Base-by-base conservation (phyloP, 23 tunicate genomes). In the Clavelina lepadiformis region DNA sequence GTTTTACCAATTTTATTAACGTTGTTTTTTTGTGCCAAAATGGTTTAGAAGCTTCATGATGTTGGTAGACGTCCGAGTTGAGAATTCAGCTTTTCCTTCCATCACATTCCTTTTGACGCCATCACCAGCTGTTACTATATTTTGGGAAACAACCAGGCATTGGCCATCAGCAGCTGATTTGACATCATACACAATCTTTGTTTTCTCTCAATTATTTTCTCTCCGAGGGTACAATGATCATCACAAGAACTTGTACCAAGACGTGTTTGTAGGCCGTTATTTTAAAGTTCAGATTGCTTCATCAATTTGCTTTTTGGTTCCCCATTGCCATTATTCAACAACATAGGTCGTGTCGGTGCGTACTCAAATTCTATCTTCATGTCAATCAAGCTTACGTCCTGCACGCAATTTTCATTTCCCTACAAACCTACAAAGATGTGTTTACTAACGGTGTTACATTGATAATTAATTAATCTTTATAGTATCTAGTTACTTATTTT, bases 71-170 rank as follows among this genome's bases (percentile, higher is more conserved):
- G 96, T 87, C 22, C 64, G n/a, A 1, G 86, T 87, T n/a, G 96
- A 79, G 19, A 73, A 11, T 29, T 51, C 86, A 23, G 96, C 82
- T 79, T 87, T 87, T 35, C 96, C 96, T 51, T 79, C 96, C 75
- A 87, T 65, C 2, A 57, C 67, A 67, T 87, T 70, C 47, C 33
- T 73, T 49, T 49, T 87, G 0, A 61, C 96, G 19, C 69, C 75
- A 74, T 87, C 58, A 3, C 74, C 56, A 56, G 96, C 96, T 24
- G 96, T 87, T 31, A 87, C 73, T 7, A 72, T 37, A 27, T 78
- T 87, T 65, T 87, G 79, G 33, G 96, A 87, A 4, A 71, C 80
- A 46, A 87, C 41, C 27, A 87, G 49, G 59, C 96, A 87, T 47
- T 68, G 63, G n/a, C 96, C 87, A 8, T 73, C 77, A 34, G 46